These are phyloP conservation scores for Dasyurus viverrinus DNA, from an alignment of 2,113 vertebrate species.

Conservation along the genomic window DNA sequence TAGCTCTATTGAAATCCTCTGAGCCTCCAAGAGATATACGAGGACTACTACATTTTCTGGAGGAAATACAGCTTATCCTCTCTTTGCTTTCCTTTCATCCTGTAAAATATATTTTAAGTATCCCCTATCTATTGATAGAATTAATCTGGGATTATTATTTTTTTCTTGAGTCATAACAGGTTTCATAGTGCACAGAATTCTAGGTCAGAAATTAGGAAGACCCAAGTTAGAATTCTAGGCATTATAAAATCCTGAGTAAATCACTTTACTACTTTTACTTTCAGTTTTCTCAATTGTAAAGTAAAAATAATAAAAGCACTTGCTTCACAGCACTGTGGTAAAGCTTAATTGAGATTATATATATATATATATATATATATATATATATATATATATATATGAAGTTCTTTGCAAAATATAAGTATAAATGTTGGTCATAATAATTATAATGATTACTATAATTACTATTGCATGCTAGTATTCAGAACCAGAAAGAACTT, in stretches of 20 bases:
- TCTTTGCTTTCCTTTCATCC: background rate
- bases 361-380: too few species aligned
- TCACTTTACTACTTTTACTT: background rate
- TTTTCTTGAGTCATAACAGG: background rate
- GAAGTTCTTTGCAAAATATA: background rate
- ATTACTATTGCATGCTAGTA: background rate
- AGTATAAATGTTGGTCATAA: background rate
- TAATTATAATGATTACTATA: background rate
- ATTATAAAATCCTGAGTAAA: background rate
- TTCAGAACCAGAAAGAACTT: background rate
- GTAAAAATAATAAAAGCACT: background rate
- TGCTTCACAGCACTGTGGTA: background rate
- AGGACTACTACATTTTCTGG: background rate
- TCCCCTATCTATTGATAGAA: background rate
- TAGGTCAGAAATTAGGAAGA: background rate
- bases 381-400: too few species aligned
- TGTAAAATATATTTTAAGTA: background rate
- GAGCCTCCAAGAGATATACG: background rate
- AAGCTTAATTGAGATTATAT: background rate
- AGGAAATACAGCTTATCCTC: too few species aligned
- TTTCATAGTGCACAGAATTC: background rate
- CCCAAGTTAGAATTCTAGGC: background rate
- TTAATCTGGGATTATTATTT: background rate
- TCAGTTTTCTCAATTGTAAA: background rate
- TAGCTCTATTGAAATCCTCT: background rate